phyloP scores from a whole-genome alignment of 2,888 invertebrate species.

The Lagria hirta region DNA sequence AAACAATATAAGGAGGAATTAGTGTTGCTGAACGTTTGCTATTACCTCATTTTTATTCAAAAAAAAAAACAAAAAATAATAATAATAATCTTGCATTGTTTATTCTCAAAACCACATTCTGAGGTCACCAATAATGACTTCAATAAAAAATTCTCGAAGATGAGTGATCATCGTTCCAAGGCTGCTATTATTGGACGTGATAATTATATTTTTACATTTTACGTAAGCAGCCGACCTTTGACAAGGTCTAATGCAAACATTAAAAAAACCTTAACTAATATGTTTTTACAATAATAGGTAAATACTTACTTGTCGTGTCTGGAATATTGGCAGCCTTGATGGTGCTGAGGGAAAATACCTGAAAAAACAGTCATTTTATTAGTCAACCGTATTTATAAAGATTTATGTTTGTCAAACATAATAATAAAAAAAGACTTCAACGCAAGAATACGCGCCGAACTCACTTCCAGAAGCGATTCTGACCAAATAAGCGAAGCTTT shows the following conservation, averaged over 20 bases:
- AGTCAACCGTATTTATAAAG: too few relatives aligned
- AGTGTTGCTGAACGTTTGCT: slow-evolving; percentile 13
- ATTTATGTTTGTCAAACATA: too few relatives aligned
- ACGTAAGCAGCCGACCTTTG: too few relatives aligned
- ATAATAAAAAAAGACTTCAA: too few relatives aligned
- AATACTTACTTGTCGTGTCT: slow-evolving; percentile 37
- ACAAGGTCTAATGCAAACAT: too few relatives aligned
- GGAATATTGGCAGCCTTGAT: slow-evolving; percentile 45
- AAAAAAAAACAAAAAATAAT: slow-evolving; percentile 4
- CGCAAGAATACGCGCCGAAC: too few relatives aligned
- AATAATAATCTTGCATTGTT: slow-evolving; percentile 18
- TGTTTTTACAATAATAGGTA: slow-evolving; percentile 2
- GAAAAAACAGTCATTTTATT: too few relatives aligned
- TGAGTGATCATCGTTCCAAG: slow-evolving; percentile 5
- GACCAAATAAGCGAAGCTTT: too few relatives aligned
- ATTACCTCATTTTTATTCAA: slow-evolving; percentile 2
- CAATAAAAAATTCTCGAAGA: slow-evolving; percentile 6
- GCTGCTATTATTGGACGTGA: too few relatives aligned
- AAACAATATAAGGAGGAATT: slow-evolving; percentile 13
- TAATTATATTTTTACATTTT: slow-evolving; percentile 6
- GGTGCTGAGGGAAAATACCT: too few relatives aligned
- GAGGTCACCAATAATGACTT: slow-evolving; percentile 12
- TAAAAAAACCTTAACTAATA: too few relatives aligned
- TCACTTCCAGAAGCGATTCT: too few relatives aligned
- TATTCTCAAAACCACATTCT: slow-evolving; percentile 18